phyloP scores from a whole-genome alignment of 1,140 invertebrate species.

The Diuraphis noxia region DNA sequence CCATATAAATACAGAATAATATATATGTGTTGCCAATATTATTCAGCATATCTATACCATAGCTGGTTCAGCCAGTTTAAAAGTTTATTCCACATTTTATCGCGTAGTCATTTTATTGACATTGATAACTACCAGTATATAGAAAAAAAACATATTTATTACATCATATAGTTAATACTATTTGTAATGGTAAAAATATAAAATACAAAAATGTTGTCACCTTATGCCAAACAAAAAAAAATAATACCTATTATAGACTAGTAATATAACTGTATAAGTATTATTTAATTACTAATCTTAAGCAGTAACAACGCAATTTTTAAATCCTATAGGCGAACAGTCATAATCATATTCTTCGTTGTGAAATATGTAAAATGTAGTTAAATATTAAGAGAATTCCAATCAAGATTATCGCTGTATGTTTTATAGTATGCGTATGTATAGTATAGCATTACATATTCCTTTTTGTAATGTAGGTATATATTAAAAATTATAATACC shows the following conservation, averaged over 20 bases:
- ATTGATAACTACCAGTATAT: neutral
- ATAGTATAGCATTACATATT: neutral
- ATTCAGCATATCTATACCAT: neutral
- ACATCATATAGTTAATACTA: neutral
- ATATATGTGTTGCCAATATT: neutral
- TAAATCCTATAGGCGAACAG: neutral
- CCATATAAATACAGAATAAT: neutral
- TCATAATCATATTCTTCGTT: neutral
- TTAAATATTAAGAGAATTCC: neutral
- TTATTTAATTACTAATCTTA: neutral
- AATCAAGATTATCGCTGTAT: neutral
- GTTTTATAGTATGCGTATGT: neutral
- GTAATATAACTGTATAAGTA: neutral
- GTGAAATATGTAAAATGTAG: neutral
- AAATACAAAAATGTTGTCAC: neutral
- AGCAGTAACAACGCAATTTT: neutral
- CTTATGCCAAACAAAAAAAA: neutral
- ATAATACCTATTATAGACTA: neutral
- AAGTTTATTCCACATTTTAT: constrained; percentile 10
- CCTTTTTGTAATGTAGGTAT: neutral
- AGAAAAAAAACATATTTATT: neutral
- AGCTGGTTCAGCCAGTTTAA: constrained; percentile 1
- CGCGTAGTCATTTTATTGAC: neutral
- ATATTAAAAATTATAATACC: neutral
- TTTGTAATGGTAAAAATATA: neutral